These are phyloP conservation scores for Sinodicranocentrus sp. DNA, from an alignment of 2,888 invertebrate genomes.

Conservation along the genomic window DNA sequence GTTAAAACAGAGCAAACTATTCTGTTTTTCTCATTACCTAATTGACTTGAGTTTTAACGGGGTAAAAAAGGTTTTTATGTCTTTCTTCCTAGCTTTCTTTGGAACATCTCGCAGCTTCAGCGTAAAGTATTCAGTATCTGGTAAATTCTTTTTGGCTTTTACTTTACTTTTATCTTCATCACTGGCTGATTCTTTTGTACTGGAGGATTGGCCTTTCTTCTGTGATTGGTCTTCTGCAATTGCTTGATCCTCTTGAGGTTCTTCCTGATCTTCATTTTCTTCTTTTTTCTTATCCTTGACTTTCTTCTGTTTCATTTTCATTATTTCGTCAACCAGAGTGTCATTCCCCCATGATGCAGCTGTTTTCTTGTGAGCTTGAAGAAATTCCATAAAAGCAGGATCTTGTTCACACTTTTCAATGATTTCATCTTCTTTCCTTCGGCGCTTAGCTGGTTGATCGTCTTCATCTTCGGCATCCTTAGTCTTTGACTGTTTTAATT, in stretches of 20 bases:
- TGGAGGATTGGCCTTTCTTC: conserved; percentile 79
- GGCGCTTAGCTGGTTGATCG: conserved; percentile 78
- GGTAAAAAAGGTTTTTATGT: conserved; percentile 90
- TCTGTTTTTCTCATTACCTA: conserved; percentile 79
- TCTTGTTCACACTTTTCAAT: conserved; percentile 90
- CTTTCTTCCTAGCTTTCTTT: conserved; percentile 88
- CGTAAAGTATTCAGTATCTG: conserved; percentile 80
- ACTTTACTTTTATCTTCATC: conserved; percentile 76
- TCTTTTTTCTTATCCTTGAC: conserved; percentile 52
- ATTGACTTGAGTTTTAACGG: conserved; percentile 89
- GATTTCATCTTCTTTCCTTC: conserved; percentile 82
- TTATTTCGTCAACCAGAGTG: conserved; percentile 76
- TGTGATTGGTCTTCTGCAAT: too few species aligned
- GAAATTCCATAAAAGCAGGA: conserved; percentile 92
- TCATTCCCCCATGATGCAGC: conserved; percentile 76
- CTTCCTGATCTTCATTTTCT: conserved; percentile 78
- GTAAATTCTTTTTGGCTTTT: conserved; percentile 77
- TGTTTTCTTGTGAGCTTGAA: conserved; percentile 87
- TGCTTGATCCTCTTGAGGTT: conserved; percentile 78
- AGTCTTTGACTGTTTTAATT: conserved; percentile 57
- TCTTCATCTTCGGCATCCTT: conserved; percentile 75
- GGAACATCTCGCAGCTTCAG: conserved; percentile 89
- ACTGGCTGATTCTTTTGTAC: conserved; percentile 77
- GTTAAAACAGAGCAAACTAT: too few species aligned
- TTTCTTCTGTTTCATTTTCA: conserved; percentile 68